phyloP scores from a whole-genome alignment of 2,113 vertebrate genomes.

The Dasyprocta punctata region DNA sequence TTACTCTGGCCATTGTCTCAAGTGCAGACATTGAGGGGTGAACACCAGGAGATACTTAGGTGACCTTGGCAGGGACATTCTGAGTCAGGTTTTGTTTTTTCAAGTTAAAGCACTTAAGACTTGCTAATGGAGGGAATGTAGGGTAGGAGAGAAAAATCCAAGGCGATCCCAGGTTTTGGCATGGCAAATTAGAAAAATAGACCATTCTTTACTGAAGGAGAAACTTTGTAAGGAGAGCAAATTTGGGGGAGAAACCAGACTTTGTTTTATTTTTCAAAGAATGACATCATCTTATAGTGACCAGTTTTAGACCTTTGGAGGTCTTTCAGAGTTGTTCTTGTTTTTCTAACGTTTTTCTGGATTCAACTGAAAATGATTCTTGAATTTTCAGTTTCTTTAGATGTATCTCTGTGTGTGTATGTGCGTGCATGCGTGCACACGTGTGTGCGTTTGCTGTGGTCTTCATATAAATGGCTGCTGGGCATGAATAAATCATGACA shows the following conservation, averaged over 20 bases:
- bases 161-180: not conserved
- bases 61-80: not conserved
- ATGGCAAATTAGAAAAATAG: not conserved
- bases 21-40: not conserved
- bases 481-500: not conserved
- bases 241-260: not conserved
- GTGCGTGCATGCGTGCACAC: too few relatives aligned
- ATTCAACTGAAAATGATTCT: not conserved
- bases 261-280: not conserved
- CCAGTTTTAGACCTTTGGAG: not conserved
- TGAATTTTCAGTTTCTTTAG: not conserved
- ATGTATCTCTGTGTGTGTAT: not conserved
- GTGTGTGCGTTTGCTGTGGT: not conserved
- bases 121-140: not conserved
- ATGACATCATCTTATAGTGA: not conserved
- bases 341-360: not conserved
- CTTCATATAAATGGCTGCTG: not conserved
- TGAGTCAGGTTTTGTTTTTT: not conserved
- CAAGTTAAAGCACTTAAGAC: not conserved
- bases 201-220: not conserved
- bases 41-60: not conserved
- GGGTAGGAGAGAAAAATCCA: not conserved
- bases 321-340: not conserved
- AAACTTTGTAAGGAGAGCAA: not conserved
- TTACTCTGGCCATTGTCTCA: not conserved